Percentiles rank a stretch among this genome's conserved stretches.
phyloP scores from a whole-genome alignment of 2,888 invertebrate species.

The Xanthorhoe designata region DNA sequence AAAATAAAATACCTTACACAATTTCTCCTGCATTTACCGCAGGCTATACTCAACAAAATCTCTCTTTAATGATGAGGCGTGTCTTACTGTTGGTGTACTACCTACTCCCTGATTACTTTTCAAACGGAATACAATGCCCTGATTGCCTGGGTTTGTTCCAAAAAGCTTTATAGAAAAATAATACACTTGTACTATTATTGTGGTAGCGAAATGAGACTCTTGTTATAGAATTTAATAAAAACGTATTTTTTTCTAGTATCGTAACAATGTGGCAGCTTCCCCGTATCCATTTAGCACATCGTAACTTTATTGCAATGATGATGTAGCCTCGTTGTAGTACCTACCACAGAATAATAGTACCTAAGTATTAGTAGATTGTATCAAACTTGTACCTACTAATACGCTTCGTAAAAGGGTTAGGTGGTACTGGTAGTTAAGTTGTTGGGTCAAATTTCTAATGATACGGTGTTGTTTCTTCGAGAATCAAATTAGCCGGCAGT shows the following conservation, averaged over 20 bases:
- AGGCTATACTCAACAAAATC: background rate
- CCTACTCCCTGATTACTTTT: background rate
- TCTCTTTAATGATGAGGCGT: background rate
- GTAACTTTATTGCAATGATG: background rate
- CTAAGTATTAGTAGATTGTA: background rate
- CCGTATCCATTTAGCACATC: background rate
- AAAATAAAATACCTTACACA: background rate
- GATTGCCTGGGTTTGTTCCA: background rate
- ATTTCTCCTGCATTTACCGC: background rate
- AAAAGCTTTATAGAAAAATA: background rate
- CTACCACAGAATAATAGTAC: too few species aligned
- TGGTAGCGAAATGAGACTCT: background rate
- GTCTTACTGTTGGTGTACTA: background rate
- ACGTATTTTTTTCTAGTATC: background rate
- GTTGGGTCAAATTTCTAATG: background rate
- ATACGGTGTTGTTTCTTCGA: background rate
- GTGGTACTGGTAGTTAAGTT: background rate
- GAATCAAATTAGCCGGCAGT: constrained; percentile 16
- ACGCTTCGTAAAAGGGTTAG: too few species aligned
- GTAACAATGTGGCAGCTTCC: background rate
- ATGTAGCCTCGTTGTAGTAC: background rate
- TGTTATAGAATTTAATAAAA: background rate
- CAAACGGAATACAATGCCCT: background rate
- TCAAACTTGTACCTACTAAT: too few species aligned
- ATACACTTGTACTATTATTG: background rate